Evolutionary conservation across 2,797 vertebrate genomes (phyloP), one percentile per base, ranked within the genome.

Genomic region (Hippopotamyrus pictus): DNA sequence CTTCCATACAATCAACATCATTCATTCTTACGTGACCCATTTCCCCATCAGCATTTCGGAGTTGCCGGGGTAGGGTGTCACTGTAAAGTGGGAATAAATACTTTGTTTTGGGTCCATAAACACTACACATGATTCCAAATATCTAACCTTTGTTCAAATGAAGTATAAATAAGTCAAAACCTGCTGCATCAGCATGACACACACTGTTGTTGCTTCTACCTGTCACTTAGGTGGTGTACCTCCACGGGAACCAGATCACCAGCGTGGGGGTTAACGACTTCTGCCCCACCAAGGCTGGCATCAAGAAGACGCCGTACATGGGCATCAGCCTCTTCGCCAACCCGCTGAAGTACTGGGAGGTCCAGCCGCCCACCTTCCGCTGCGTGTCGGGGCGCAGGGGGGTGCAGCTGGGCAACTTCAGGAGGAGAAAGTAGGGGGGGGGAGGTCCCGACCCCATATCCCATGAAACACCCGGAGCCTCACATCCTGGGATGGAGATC

Each of bases 301-400:
- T 92, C 91, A 99, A 98, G 96, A 99, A 99, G 95, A 95, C 96
- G 0, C 92, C 96, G 90, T 99, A 98, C 92, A 97, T 96, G 0
- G 97, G 97, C 86, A 99, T 99, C 93, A 99, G 98, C 89, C 97
- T 99, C 93, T 99, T 97, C 90, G 97, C 97, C 88, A 99, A 99
- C 88, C 97, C 98, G 0, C 95, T 99, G 11, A 99, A 98, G 92
- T 97, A 98, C 93, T 98, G 98, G 98, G 96, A 98, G 92, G 94
- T 99, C 54, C 97, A 97, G 92, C 98, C 99, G 0, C 96, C 95
- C 51, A 96, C 98, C 5, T 99, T 99, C 91, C 98, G 98, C 41
- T 99, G 99, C 90, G 97, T 98, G 89, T 92, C 96, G 14, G 96
- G 96, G 88, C 95, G 96, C 92, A 96, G 97, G 91, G 98, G 97